A percentile compares a stretch with the other conserved stretches of the same genome.
Conservation (phyloP, 1,140 invertebrate genomes). For the Pristionchus pacificus region DNA sequence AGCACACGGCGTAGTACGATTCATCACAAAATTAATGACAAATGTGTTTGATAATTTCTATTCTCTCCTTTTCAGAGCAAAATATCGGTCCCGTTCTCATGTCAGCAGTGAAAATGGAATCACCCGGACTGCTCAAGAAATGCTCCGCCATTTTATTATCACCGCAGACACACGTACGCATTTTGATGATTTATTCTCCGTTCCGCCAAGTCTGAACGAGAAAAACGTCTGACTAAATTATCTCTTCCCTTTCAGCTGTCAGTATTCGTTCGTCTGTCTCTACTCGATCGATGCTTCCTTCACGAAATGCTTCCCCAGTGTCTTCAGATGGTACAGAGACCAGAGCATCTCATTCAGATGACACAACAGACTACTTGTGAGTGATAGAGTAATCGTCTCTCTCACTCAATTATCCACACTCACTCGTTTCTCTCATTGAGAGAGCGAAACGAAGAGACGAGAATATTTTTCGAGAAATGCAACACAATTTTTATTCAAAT, state of each 20-base stretch:
- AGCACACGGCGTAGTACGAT: too few relatives aligned
- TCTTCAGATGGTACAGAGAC: constrained; percentile 48
- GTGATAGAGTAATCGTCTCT: constrained; percentile 22
- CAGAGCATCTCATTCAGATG: constrained; percentile 54
- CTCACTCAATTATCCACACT: background rate
- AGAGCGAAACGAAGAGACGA: too few relatives aligned
- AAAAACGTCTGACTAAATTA: constrained; percentile 1
- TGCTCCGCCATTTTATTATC: constrained; percentile 50
- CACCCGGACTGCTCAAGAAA: constrained; percentile 50
- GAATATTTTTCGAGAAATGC: too few relatives aligned
- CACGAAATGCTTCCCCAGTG: constrained; percentile 52
- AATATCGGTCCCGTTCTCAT: constrained; percentile 56
- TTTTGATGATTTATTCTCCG: background rate
- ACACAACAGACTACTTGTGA: constrained; percentile 55
- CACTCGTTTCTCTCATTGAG: too few relatives aligned
- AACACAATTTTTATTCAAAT: too few relatives aligned
- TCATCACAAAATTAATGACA: background rate
- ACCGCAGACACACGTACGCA: constrained; percentile 44
- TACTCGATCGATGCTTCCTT: constrained; percentile 52
- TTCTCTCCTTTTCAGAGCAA: constrained; percentile 36
- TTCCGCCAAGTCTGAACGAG: background rate
- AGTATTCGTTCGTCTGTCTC: constrained; percentile 52
- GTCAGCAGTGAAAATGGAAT: constrained; percentile 57
- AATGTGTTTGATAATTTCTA: background rate
- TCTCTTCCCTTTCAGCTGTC: constrained; percentile 39